These are phyloP conservation scores for Eilema sororculum DNA, from an alignment of 2,888 invertebrate species.

Conservation along the genomic window DNA sequence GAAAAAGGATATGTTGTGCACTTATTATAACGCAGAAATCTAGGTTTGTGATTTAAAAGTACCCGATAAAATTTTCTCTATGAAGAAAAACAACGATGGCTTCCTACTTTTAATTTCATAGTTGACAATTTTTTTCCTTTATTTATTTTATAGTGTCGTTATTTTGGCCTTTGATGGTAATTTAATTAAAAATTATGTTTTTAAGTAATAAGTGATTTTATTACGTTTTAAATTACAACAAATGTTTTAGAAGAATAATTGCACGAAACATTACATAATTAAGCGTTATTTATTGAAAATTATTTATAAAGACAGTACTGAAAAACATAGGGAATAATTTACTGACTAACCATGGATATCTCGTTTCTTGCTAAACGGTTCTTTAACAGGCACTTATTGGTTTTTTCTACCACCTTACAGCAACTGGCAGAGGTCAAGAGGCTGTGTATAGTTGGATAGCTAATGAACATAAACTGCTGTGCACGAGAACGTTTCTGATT, in stretches of 20 bases:
- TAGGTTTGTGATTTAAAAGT: not conserved
- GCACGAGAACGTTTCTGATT: not conserved
- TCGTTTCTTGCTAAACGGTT: not conserved
- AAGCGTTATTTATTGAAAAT: not conserved
- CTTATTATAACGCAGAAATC: not conserved
- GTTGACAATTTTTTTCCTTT: not conserved
- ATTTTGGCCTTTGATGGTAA: too few species aligned
- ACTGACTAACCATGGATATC: not conserved
- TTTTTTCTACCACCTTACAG: not conserved
- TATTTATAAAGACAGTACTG: not conserved
- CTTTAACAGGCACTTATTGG: not conserved
- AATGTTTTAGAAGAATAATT: too few species aligned
- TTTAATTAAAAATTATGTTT: too few species aligned
- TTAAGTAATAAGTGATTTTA: too few species aligned
- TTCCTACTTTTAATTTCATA: not conserved
- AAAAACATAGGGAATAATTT: not conserved
- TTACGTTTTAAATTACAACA: too few species aligned
- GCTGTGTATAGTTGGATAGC: not conserved
- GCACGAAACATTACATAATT: not conserved
- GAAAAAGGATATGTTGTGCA: not conserved
- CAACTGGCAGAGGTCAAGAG: not conserved
- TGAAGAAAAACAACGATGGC: not conserved
- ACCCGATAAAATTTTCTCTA: not conserved
- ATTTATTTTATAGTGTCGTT: too few species aligned
- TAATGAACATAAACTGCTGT: not conserved